Percentiles rank a stretch among this genome's conserved stretches.
Evolutionary conservation across 2,888 invertebrate species (phyloP).

Genomic region (Coelinius sp.): DNA sequence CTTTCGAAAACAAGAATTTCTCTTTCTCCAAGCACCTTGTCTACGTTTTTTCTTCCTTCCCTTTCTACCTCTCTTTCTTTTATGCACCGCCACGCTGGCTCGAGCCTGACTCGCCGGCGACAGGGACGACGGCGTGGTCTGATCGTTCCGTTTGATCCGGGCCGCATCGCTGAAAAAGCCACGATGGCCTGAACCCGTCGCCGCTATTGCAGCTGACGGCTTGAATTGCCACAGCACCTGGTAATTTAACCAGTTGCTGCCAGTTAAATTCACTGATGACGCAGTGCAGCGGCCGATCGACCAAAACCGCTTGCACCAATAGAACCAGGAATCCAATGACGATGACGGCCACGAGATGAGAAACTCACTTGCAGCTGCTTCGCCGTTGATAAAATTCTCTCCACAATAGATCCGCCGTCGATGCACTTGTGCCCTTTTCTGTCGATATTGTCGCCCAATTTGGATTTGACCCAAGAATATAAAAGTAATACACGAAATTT

Average conservation of each 20-base stretch:
- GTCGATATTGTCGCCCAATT: background rate
- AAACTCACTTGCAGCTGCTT: conserved; percentile 6
- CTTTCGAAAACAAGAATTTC: background rate
- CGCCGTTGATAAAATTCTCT: conserved; percentile 11
- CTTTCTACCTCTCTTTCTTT: conserved; percentile 10
- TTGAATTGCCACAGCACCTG: conserved; percentile 52
- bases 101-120: conserved; percentile 42
- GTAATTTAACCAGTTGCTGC: conserved; percentile 34
- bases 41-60: background rate
- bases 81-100: conserved; percentile 33
- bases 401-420: conserved; percentile 14
- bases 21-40: background rate
- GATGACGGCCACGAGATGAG: conserved; percentile 11
- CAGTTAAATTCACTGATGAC: conserved; percentile 16
- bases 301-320: background rate
- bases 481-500: background rate
- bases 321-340: background rate
- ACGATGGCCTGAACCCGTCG: conserved; percentile 68
- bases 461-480: background rate
- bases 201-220: conserved; percentile 58
- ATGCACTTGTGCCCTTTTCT: background rate
- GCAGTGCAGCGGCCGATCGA: background rate
- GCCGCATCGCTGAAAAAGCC: conserved; percentile 68
- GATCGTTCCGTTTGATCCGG: conserved; percentile 61
- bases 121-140: conserved; percentile 53